These are phyloP conservation scores for Psylliodes chrysocephalus DNA, from an alignment of 2,888 invertebrate genomes.

Conservation along the genomic window DNA sequence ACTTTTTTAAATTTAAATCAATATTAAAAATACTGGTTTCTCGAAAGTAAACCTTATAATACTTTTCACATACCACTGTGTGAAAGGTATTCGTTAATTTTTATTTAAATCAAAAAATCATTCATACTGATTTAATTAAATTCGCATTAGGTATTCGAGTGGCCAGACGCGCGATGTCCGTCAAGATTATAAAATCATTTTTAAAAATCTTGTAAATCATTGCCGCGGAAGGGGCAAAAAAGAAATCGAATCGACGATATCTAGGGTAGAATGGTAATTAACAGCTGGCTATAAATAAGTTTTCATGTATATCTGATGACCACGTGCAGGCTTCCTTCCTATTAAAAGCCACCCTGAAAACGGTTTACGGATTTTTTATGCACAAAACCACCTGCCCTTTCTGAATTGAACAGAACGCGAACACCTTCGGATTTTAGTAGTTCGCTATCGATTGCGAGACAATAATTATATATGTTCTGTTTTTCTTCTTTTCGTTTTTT, in stretches of 20 bases:
- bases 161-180: not conserved
- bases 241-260: conserved; percentile 10
- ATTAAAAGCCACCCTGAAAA: conserved; percentile 28
- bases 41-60: too few relatives aligned
- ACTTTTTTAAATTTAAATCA: too few relatives aligned
- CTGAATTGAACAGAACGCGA: conserved; percentile 4
- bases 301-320: conserved; percentile 27
- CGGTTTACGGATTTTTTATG: conserved; percentile 14
- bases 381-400: conserved; percentile 3
- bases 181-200: not conserved
- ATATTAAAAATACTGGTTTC: too few relatives aligned
- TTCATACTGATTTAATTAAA: conserved; percentile 9
- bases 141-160: not conserved
- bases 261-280: conserved; percentile 31
- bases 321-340: conserved; percentile 32
- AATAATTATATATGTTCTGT: too few relatives aligned
- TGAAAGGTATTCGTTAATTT: too few relatives aligned
- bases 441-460: not conserved
- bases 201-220: conserved; percentile 27
- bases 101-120: too few relatives aligned
- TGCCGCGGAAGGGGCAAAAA: conserved; percentile 13
- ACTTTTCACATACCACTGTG: too few relatives aligned
- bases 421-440: conserved; percentile 10
- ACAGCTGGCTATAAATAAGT: conserved; percentile 39
- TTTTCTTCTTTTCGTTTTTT: too few relatives aligned